These are phyloP conservation scores for Crioceris asparagi DNA, from an alignment of 2,888 invertebrate species.

Conservation along the genomic window DNA sequence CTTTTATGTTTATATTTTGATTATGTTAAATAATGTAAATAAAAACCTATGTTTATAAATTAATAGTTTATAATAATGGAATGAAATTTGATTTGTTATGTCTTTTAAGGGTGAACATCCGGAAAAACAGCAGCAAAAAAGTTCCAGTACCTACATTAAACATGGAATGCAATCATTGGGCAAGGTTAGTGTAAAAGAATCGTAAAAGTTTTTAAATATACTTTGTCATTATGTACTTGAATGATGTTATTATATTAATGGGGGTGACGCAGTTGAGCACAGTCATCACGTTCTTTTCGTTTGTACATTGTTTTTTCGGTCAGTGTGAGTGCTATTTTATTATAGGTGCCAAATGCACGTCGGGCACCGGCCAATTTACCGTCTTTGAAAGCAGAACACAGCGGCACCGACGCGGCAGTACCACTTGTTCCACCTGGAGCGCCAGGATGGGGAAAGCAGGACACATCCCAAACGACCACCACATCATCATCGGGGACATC, in stretches of 20 bases:
- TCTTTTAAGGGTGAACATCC: constrained; percentile 64
- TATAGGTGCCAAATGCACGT: constrained; percentile 94
- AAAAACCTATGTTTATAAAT: not conserved
- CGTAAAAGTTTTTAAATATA: no score
- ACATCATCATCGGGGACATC: constrained; percentile 9
- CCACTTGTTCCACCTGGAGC: constrained; percentile 70
- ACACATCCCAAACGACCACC: constrained; percentile 26
- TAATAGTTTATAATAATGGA: not conserved
- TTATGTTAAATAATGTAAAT: no score
- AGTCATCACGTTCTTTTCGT: no score
- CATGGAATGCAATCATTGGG: constrained; percentile 99
- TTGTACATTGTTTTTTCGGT: no score
- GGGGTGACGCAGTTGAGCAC: no score
- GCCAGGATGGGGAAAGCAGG: constrained; percentile 61
- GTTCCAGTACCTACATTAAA: constrained; percentile 78
- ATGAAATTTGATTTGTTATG: not conserved
- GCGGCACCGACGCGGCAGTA: constrained; percentile 65
- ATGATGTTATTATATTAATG: no score
- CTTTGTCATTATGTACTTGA: no score
- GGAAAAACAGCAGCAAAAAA: constrained; percentile 81
- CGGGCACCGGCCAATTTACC: constrained; percentile 98
- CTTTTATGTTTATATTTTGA: not conserved
- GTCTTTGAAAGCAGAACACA: constrained; percentile 94
- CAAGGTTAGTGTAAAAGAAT: no score
- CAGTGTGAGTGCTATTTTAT: no score